Conservation (phyloP, 2,797 vertebrate species). For the Sebastiscus tertius region DNA sequence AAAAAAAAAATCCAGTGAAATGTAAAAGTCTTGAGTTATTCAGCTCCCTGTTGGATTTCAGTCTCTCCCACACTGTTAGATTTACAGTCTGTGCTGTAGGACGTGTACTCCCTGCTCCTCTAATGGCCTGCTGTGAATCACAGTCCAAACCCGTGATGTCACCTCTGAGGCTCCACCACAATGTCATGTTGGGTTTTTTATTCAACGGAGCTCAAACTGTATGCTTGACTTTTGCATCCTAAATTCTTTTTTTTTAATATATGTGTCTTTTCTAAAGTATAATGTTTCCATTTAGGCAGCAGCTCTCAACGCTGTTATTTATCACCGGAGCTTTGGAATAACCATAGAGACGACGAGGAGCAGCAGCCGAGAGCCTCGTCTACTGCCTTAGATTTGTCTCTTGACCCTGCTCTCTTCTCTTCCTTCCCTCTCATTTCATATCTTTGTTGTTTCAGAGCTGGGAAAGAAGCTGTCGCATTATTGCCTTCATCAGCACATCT, state of each 20-base stretch:
- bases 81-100: slow-evolving; percentile 43
- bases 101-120: slow-evolving; percentile 12
- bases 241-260: not conserved
- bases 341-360: not conserved
- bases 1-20: not conserved
- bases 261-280: not conserved
- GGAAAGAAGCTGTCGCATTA: slow-evolving; percentile 8
- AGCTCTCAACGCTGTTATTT: not conserved
- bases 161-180: slow-evolving; percentile 23
- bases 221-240: not conserved
- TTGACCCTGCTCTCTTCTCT: not conserved
- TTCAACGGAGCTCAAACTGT: slow-evolving; percentile 7
- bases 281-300: not conserved
- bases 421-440: not conserved
- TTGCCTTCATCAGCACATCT: slow-evolving; percentile 11
- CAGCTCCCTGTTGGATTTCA: slow-evolving; percentile 41
- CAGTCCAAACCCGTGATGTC: slow-evolving; percentile 51
- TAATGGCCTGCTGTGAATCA: slow-evolving; percentile 53
- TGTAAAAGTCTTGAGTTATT: slow-evolving; percentile 11
- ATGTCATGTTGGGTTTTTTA: not conserved
- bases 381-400: not conserved
- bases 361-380: not conserved
- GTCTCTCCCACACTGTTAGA: slow-evolving; percentile 32
- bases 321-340: not conserved
- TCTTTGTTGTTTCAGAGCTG: slow-evolving; percentile 7